These are phyloP conservation scores for Odontomachus brunneus DNA, from an alignment of 1,140 invertebrate genomes.

Conservation along the genomic window DNA sequence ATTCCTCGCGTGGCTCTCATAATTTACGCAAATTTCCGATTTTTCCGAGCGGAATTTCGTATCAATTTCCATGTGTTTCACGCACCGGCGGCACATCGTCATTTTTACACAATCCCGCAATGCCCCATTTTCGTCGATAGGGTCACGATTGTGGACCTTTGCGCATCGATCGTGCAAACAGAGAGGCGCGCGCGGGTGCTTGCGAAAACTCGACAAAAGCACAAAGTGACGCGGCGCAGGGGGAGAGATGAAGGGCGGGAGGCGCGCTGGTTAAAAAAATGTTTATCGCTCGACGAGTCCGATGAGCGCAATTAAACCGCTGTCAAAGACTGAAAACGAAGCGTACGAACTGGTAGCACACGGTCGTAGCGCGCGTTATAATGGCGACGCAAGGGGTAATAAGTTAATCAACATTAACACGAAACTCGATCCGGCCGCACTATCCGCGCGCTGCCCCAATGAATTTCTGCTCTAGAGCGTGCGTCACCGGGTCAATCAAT, in stretches of 20 bases:
- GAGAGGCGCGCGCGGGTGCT: slow-evolving; percentile 33
- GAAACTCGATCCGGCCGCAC: slow-evolving; percentile 46
- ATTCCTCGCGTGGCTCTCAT: not conserved
- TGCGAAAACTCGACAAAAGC: slow-evolving; percentile 56
- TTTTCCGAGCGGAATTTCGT: not conserved
- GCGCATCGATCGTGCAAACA: slow-evolving; percentile 57
- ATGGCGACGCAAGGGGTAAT: slow-evolving; percentile 52
- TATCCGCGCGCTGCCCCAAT: slow-evolving; percentile 17
- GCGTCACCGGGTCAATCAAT: slow-evolving; percentile 56
- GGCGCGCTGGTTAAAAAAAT: slow-evolving; percentile 39
- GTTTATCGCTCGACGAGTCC: slow-evolving; percentile 60
- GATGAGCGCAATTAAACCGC: slow-evolving; percentile 64
- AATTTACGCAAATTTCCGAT: not conserved
- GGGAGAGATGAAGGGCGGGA: not conserved
- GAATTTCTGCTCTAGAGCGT: slow-evolving; percentile 48
- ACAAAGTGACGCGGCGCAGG: slow-evolving; percentile 39
- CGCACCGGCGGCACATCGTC: not conserved
- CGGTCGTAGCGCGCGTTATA: slow-evolving; percentile 17
- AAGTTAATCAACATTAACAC: slow-evolving; percentile 70
- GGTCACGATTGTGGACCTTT: slow-evolving; percentile 54
- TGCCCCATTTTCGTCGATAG: slow-evolving; percentile 46
- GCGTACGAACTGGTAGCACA: slow-evolving; percentile 9
- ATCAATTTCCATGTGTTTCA: slow-evolving; percentile 40
- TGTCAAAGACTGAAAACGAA: slow-evolving; percentile 58
- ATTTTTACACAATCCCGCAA: slow-evolving; percentile 34